Percentiles rank a stretch among this genome's conserved stretches.
Evolutionary conservation across 2,113 vertebrate genomes (phyloP).

Genomic region (Gambusia affinis): DNA sequence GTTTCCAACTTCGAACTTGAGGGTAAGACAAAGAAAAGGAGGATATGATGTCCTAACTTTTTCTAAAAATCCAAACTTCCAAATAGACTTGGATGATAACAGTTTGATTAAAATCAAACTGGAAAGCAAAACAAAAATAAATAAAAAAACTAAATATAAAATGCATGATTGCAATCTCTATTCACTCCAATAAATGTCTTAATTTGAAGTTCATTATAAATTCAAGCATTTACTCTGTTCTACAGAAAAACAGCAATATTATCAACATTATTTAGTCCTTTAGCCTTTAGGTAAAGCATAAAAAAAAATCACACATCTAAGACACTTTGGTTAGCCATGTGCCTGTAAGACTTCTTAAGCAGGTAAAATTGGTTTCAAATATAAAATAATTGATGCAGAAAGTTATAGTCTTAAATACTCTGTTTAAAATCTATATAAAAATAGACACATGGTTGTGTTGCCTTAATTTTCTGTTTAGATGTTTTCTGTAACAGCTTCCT

Average conservation of each 20-base stretch:
- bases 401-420: background rate
- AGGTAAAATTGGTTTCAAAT: constrained; percentile 18
- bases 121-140: background rate
- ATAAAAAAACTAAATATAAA: background rate
- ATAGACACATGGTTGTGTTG: background rate
- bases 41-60: no score
- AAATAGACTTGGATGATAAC: background rate
- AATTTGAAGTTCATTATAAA: background rate
- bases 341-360: constrained; percentile 52
- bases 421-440: background rate
- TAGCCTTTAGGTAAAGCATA: constrained; percentile 25
- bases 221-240: constrained; percentile 29
- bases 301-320: constrained; percentile 5
- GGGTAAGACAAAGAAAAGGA: no score
- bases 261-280: constrained; percentile 22
- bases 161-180: background rate
- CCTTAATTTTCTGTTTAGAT: background rate
- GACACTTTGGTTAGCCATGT: constrained; percentile 24
- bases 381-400: constrained; percentile 18
- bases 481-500: background rate
- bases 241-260: constrained; percentile 13
- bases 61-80: no score
- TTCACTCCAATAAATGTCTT: background rate
- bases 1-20: background rate
- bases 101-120: background rate